phyloP scores from a whole-genome alignment of 2,113 vertebrate genomes.

The Scatophagus argus region DNA sequence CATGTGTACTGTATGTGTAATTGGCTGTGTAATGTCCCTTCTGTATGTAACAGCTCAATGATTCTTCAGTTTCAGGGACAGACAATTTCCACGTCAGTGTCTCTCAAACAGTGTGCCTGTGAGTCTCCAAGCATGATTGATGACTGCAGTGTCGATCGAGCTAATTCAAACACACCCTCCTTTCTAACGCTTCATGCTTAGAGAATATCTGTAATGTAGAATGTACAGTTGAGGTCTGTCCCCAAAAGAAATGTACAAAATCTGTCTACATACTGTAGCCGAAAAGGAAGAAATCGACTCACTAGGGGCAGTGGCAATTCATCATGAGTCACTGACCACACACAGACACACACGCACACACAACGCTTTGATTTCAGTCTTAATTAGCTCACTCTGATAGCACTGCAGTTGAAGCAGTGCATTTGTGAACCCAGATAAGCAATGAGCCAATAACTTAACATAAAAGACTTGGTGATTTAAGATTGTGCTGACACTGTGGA shows the following conservation, averaged over 20 bases:
- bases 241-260: not conserved
- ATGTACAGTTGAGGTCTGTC: not conserved
- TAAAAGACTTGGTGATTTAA: slow-evolving; percentile 38
- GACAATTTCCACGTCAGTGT: not conserved
- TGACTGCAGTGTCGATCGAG: not conserved
- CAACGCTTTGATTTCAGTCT: slow-evolving; percentile 43
- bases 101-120: slow-evolving; percentile 5
- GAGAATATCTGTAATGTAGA: not conserved
- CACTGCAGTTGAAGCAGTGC: slow-evolving; percentile 16
- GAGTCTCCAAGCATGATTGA: slow-evolving; percentile 5
- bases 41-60: slow-evolving; percentile 13
- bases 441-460: slow-evolving; percentile 40
- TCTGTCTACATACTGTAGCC: not conserved
- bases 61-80: not conserved
- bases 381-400: slow-evolving; percentile 55
- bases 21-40: slow-evolving; percentile 25
- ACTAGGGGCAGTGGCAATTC: slow-evolving; percentile 18
- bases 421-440: slow-evolving; percentile 56
- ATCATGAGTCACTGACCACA: slow-evolving; percentile 43
- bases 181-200: not conserved
- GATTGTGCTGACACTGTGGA: slow-evolving; percentile 49
- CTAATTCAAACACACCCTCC: not conserved
- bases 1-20: slow-evolving; percentile 14
- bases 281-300: not conserved
- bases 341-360: slow-evolving; percentile 18